phyloP scores from a whole-genome alignment of 2,113 vertebrate species.

The Sprattus sprattus region DNA sequence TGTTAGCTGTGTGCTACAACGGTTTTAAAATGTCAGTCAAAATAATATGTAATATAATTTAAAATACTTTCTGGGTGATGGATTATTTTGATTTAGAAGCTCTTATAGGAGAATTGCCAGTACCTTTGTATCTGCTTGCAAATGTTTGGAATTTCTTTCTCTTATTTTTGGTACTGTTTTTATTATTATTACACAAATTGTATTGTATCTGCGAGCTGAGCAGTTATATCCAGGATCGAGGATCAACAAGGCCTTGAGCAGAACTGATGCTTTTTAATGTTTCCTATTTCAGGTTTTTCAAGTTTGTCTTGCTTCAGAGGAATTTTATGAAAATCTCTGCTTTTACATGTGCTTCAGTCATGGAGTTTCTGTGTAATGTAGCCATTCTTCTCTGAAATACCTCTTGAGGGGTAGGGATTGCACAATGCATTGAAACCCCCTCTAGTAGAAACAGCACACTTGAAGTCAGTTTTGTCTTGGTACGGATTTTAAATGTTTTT shows the following conservation, averaged over 20 bases:
- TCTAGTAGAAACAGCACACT: background rate
- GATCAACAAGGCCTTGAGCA: background rate
- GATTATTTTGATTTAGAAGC: conserved; percentile 7
- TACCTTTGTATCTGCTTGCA: conserved; percentile 6
- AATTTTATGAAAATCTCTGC: background rate
- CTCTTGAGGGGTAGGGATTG: background rate
- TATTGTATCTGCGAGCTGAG: background rate
- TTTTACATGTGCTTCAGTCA: background rate
- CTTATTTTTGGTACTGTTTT: background rate
- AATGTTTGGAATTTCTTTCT: background rate
- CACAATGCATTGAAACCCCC: background rate
- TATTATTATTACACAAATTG: background rate
- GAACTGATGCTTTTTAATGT: background rate
- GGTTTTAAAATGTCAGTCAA: background rate
- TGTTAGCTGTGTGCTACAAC: background rate
- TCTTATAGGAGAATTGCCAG: background rate
- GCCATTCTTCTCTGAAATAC: conserved; percentile 2
- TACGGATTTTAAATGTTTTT: conserved; percentile 3
- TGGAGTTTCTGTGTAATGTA: background rate
- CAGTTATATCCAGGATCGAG: background rate
- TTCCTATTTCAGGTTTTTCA: background rate
- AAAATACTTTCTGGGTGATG: background rate
- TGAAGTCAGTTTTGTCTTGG: background rate
- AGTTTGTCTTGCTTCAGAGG: background rate
- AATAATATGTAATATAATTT: background rate